phyloP scores from a whole-genome alignment of 2,888 invertebrate genomes.

The Heliconius ethilla region DNA sequence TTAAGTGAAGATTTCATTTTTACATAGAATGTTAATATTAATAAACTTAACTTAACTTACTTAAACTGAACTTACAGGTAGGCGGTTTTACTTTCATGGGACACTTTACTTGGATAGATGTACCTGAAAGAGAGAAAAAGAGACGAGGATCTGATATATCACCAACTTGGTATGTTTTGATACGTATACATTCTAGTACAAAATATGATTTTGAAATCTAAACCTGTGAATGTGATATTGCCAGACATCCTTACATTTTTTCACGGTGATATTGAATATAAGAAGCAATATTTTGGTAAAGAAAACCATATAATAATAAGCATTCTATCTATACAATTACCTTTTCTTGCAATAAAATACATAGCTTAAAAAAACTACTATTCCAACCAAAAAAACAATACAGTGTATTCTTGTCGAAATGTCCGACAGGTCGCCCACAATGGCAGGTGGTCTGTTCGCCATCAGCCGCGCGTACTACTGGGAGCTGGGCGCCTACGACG shows the following conservation, averaged over 20 bases:
- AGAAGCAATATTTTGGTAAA: no score
- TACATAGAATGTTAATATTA: neutral
- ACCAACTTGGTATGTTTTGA: slow-evolving; percentile 82
- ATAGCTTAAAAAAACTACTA: neutral
- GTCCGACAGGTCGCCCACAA: slow-evolving; percentile 89
- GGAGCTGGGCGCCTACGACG: slow-evolving; percentile 97
- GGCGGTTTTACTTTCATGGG: slow-evolving; percentile 94
- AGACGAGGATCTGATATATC: slow-evolving; percentile 81
- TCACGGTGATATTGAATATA: no score
- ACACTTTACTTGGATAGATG: slow-evolving; percentile 95
- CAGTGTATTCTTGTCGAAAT: neutral
- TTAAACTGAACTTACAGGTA: slow-evolving; percentile 72
- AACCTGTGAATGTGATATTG: neutral
- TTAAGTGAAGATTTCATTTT: no score
- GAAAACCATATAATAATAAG: no score
- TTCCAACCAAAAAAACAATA: neutral
- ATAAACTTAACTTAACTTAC: neutral
- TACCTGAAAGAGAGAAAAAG: slow-evolving; percentile 84
- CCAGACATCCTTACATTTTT: no score
- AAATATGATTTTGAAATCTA: no score
- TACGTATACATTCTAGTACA: neutral
- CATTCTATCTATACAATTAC: no score
- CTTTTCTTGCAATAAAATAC: neutral
- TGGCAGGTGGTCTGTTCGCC: slow-evolving; percentile 99
- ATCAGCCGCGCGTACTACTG: slow-evolving; percentile 96